Evolutionary conservation across 2,888 invertebrate genomes (phyloP), one percentile per base, ranked within the genome.

Genomic region (Hyles lineata): DNA sequence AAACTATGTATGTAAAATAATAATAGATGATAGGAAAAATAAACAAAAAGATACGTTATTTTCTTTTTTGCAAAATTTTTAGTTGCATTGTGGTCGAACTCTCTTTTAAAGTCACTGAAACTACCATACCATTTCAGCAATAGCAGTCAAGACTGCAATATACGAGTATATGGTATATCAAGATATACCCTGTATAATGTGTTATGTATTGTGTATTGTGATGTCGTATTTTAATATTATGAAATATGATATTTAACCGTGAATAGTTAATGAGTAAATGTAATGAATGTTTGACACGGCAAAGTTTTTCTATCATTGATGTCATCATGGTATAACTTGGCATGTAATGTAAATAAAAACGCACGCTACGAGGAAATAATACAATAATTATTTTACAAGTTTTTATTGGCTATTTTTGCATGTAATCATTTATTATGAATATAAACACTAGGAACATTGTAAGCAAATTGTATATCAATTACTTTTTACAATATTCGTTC

Each of bases 221-320:
- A 55, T 8, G 55, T n/a, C 55, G n/a, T n/a, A 55, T 55, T 55
- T 55, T 55, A 55, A 55, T n/a, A 55, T 55, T 55, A 55, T n/a
- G n/a, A 55, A 55, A n/a, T n/a, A 17, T 55, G 6, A n/a, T 55
- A 55, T 55, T 55, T 55, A 55, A 4, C 55, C 55, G 55, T 55
- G 55, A 55, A 55, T 55, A n/a, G 19, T n/a, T 55, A 19, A 55
- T 55, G 55, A 55, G 55, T 19, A 55, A 55, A 55, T 55, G 55
- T 17, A n/a, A 43, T n/a, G 17, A 2, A 55, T n/a, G 52, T 55
- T 6, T 55, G 55, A 55, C 55, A n/a, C 55, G 8, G 19, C 8
- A 55, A 55, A 55, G 19, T 55, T 55, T 55, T 55, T 55, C 19
- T 55, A 55, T 8, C 55, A 55, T 55, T 55, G 17, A 55, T 55